Conservation (phyloP, 2,797 vertebrate species). For the Bradypodion pumilum region DNA sequence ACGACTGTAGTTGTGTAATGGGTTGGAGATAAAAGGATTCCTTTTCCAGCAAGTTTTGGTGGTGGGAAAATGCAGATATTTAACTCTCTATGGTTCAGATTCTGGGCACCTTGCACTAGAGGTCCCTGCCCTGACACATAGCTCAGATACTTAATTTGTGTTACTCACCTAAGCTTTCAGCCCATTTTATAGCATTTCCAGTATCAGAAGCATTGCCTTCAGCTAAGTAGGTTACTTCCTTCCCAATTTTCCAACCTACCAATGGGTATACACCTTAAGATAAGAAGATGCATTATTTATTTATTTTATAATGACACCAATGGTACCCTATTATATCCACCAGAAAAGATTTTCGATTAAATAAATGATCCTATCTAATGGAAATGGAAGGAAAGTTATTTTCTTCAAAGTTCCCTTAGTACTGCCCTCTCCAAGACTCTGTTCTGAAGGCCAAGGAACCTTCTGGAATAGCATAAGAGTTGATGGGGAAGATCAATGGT, state of each 20-base stretch:
- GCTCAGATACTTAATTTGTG: neutral
- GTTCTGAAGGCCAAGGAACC: neutral
- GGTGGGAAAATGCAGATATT: neutral
- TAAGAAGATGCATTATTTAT: slow-evolving; percentile 33
- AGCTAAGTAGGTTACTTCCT: slow-evolving; percentile 89
- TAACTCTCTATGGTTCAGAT: neutral
- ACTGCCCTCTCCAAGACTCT: neutral
- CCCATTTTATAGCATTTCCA: slow-evolving; percentile 91
- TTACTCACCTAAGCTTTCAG: slow-evolving; percentile 88
- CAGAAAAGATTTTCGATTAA: neutral
- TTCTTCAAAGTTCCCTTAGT: neutral
- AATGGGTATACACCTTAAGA: slow-evolving; percentile 90
- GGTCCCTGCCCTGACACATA: neutral
- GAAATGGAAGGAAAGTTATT: neutral
- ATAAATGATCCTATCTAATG: neutral
- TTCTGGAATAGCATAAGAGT: neutral
- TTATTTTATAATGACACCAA: neutral
- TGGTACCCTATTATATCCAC: neutral
- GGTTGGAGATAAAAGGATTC: neutral
- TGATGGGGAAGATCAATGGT: neutral
- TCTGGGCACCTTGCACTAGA: neutral
- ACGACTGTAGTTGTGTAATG: neutral
- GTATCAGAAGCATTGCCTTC: slow-evolving; percentile 91
- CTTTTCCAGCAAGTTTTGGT: neutral
- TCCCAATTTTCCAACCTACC: slow-evolving; percentile 95